phyloP scores from a whole-genome alignment of 1,140 invertebrate species.

The Camponotus pennsylvanicus region DNA sequence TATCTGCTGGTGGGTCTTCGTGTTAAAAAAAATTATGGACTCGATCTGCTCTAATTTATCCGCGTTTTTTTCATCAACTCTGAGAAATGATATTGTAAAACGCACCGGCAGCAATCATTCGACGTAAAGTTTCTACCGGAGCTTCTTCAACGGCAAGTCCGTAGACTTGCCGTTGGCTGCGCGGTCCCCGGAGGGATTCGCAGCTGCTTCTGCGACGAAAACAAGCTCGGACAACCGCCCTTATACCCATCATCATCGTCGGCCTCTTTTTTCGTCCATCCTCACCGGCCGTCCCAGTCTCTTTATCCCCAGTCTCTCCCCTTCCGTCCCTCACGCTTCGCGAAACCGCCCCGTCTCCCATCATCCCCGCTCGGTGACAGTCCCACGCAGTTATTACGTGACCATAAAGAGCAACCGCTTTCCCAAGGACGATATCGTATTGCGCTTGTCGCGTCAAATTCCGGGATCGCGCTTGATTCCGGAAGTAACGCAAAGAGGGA shows the following conservation, averaged over 20 bases:
- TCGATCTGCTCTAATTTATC: not conserved
- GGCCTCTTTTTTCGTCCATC: slow-evolving; percentile 72
- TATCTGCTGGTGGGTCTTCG: not conserved
- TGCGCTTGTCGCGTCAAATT: slow-evolving; percentile 70
- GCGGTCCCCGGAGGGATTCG: slow-evolving; percentile 80
- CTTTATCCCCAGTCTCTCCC: not conserved
- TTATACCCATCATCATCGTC: slow-evolving; percentile 84
- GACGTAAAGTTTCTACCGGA: slow-evolving; percentile 79
- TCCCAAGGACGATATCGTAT: slow-evolving; percentile 72
- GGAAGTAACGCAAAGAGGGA: slow-evolving; percentile 29
- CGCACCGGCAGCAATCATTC: slow-evolving; percentile 51
- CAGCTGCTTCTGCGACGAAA: slow-evolving; percentile 80
- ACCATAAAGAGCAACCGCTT: slow-evolving; percentile 72
- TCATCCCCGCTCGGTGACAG: slow-evolving; percentile 42
- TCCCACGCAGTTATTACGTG: slow-evolving; percentile 73
- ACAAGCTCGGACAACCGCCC: slow-evolving; percentile 84
- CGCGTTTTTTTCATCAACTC: not conserved
- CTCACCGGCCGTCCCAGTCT: not conserved
- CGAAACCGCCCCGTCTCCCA: slow-evolving; percentile 10
- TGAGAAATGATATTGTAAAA: slow-evolving; percentile 1
- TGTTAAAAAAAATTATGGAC: not conserved
- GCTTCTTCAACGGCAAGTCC: slow-evolving; percentile 79
- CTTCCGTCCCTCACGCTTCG: slow-evolving; percentile 22
- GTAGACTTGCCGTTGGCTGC: slow-evolving; percentile 83
- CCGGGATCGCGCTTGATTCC: slow-evolving; percentile 44